phyloP scores from a whole-genome alignment of 2,113 vertebrate species.

The Hippocampus mohnikei region DNA sequence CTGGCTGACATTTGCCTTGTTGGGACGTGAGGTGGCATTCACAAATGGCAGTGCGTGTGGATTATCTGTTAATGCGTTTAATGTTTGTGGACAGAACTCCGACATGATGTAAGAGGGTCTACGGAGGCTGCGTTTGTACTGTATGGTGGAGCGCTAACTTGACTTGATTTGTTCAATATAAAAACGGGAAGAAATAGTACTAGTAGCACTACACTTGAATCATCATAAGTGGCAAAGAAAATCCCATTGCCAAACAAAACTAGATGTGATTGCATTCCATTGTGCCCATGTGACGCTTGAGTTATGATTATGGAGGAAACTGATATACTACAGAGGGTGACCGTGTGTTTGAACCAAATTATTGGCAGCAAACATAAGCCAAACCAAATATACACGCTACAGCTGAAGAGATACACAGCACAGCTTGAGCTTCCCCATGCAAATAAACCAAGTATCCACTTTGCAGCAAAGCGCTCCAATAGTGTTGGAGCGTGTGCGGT shows the following conservation, averaged over 20 bases:
- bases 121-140: neutral
- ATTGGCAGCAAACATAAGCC: slow-evolving; percentile 2
- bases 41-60: neutral
- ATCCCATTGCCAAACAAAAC: neutral
- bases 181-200: neutral
- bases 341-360: slow-evolving; percentile 2
- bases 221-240: neutral
- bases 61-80: slow-evolving; percentile 2
- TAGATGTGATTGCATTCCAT: neutral
- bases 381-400: neutral
- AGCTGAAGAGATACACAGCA: slow-evolving; percentile 4
- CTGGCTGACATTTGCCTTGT: slow-evolving; percentile 9
- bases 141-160: neutral
- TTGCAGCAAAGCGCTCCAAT: neutral
- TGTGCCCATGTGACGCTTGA: neutral
- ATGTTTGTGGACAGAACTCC: neutral
- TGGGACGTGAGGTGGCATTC: slow-evolving; percentile 1
- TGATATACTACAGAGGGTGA: neutral
- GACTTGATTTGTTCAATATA: neutral
- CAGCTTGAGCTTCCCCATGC: slow-evolving; percentile 6
- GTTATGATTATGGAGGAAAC: neutral
- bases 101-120: neutral
- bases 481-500: neutral
- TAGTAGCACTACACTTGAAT: neutral
- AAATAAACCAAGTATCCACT: slow-evolving; percentile 5